Base-by-base conservation (phyloP, 2,113 vertebrate species). In the Channa argus region DNA sequence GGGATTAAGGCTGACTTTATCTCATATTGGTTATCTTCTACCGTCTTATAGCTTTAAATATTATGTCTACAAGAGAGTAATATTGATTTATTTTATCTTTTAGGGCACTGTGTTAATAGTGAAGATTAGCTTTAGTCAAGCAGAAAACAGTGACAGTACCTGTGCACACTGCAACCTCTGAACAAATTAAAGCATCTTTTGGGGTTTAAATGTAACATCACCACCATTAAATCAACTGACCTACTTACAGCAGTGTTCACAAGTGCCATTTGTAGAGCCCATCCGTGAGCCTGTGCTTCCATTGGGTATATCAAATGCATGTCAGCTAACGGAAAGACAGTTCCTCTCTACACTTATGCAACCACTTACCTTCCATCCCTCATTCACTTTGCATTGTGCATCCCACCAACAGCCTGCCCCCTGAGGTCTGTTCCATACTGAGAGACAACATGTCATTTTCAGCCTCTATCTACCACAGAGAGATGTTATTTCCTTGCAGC, bases 1-100 rank as follows among this genome's bases (percentile, higher is more conserved):
- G 49, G 77, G 83, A 88, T 88, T 83, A 82, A 3, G 0, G 1
- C 38, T 71, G 60, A 56, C 50, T 63, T 68, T 64, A 77, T 86
- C 62, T 79, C 11, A 56, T 71, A 64, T 63, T 51, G 53, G 59
- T 74, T 62, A 77, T 68, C 66, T 60, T 63, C 59, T 65, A 66
- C 77, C 50, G 52, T 79, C 41, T 38, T 12, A 51, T 53, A 14
- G 44, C 50, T 61, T 37, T 71, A 36, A 62, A 77, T 83, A 41
- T 67, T 50, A 39, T 41, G 63, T 67, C 58, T 33, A 5, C 52
- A 5, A 4, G 8, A 33, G n/a, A 50, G 13, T 37, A 59, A 13
- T 64, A 65, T 46, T 63, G 49, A 74, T 77, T 53, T 24, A 44
- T 67, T 77, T 15, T 38, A 52, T 66, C 45, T 44, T 60, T 65